A percentile compares a stretch with the other conserved stretches of the same genome.
These are phyloP conservation scores for Hycleus phaleratus DNA, from an alignment of 1,140 invertebrate species.

Conservation along the genomic window DNA sequence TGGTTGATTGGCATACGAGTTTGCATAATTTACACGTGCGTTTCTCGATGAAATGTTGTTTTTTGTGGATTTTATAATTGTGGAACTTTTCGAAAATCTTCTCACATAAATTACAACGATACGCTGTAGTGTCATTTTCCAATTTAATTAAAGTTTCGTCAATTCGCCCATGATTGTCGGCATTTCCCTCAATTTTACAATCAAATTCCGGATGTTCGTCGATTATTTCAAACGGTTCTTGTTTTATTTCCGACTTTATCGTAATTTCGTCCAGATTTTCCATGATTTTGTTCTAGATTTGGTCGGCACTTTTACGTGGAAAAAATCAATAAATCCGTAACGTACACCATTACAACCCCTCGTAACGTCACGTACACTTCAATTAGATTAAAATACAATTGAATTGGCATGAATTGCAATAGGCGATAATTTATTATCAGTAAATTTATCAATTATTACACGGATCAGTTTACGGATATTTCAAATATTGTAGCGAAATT, in stretches of 20 bases:
- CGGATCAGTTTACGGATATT: too few relatives aligned
- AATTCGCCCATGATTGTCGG: background rate
- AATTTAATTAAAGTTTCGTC: background rate
- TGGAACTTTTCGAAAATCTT: constrained; percentile 20
- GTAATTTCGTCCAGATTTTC: background rate
- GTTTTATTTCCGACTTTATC: background rate
- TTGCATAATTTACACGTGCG: constrained; percentile 41
- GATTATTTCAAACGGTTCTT: background rate
- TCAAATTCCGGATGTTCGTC: constrained; percentile 2
- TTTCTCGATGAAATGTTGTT: constrained; percentile 38
- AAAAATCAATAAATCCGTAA: too few relatives aligned
- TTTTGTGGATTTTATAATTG: constrained; percentile 24
- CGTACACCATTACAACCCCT: too few relatives aligned
- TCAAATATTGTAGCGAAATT: too few relatives aligned
- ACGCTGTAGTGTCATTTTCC: constrained; percentile 26
- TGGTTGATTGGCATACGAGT: constrained; percentile 37
- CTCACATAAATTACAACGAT: constrained; percentile 25
- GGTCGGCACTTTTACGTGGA: background rate
- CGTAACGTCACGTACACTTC: too few relatives aligned
- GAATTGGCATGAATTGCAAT: too few relatives aligned
- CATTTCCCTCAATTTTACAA: constrained; percentile 4
- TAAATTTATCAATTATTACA: too few relatives aligned
- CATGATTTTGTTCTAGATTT: background rate
- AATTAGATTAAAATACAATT: too few relatives aligned
- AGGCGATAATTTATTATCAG: too few relatives aligned